Conservation (phyloP, 37 sponge, comb jelly and placozoan genomes). For the Hexactinellida sp. region DNA sequence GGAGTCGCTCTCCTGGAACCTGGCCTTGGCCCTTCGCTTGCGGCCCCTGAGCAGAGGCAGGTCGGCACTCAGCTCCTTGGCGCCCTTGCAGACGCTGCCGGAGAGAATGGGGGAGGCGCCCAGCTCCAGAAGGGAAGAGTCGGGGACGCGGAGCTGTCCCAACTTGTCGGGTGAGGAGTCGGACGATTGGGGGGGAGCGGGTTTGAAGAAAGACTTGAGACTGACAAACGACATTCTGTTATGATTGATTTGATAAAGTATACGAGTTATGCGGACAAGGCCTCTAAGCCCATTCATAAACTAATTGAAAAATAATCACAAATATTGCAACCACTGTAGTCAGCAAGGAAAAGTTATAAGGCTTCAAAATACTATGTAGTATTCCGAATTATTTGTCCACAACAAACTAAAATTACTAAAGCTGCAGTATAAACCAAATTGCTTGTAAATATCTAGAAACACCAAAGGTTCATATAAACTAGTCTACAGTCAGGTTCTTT, state of each 20-base stretch:
- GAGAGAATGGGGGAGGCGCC: background rate
- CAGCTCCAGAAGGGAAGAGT: background rate
- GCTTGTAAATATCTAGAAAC: too few species aligned
- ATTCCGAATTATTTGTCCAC: too few species aligned
- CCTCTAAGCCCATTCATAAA: background rate
- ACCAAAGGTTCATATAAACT: too few species aligned
- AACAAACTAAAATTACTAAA: too few species aligned
- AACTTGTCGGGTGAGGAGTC: background rate
- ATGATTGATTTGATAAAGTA: background rate
- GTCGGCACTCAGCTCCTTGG: constrained; percentile 8
- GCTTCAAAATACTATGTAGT: too few species aligned
- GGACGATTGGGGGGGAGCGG: background rate
- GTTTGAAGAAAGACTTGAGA: constrained; percentile 3
- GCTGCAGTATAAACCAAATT: too few species aligned
- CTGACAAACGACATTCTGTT: background rate
- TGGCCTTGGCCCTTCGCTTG: background rate
- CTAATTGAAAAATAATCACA: too few species aligned
- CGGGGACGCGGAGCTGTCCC: background rate
- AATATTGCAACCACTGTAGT: too few species aligned
- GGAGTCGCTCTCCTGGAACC: background rate
- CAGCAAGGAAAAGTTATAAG: too few species aligned
- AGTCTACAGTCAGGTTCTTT: too few species aligned
- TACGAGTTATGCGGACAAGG: background rate
- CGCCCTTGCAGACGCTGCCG: background rate
- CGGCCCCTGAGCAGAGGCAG: background rate